Percentiles rank a stretch among this genome's conserved stretches.
These are phyloP conservation scores for Bostrychus sinensis DNA, from an alignment of 2,113 vertebrate species.

Conservation along the genomic window DNA sequence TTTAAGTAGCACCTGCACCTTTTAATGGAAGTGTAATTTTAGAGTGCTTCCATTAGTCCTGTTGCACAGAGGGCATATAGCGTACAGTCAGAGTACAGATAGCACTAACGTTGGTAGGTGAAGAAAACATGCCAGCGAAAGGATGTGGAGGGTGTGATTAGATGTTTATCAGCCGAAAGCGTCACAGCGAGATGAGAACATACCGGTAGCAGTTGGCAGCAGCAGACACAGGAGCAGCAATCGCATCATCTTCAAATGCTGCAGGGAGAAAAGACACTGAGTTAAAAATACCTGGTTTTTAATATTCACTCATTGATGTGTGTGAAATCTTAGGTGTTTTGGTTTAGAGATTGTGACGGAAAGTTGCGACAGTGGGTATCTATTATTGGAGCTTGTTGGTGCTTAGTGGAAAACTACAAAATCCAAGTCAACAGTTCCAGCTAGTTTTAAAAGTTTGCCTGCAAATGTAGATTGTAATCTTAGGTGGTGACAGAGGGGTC, in stretches of 20 bases:
- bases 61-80: slow-evolving; percentile 7
- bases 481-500: slow-evolving; percentile 25
- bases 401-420: slow-evolving; percentile 56
- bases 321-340: slow-evolving; percentile 43
- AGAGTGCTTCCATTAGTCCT: slow-evolving; percentile 12
- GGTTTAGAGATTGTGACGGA: slow-evolving; percentile 44
- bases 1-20: no score
- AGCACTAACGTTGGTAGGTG: slow-evolving; percentile 24
- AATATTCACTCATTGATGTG: slow-evolving; percentile 61
- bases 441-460: slow-evolving; percentile 16
- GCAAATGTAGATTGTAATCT: slow-evolving; percentile 51
- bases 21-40: background rate
- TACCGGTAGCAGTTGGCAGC: slow-evolving; percentile 72
- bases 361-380: slow-evolving; percentile 37
- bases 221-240: slow-evolving; percentile 76
- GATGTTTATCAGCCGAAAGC: slow-evolving; percentile 68
- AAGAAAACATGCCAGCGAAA: slow-evolving; percentile 35
- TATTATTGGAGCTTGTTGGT: slow-evolving; percentile 42
- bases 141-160: slow-evolving; percentile 49
- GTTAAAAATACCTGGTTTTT: slow-evolving; percentile 63
- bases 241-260: slow-evolving; percentile 82
- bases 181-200: slow-evolving; percentile 58
- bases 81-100: slow-evolving; percentile 17
- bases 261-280: slow-evolving; percentile 38
- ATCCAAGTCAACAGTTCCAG: slow-evolving; percentile 23